A percentile compares a stretch with the other conserved stretches of the same genome.
These are phyloP conservation scores for Rotaria socialis DNA, from an alignment of 2,888 invertebrate genomes.

Conservation along the genomic window DNA sequence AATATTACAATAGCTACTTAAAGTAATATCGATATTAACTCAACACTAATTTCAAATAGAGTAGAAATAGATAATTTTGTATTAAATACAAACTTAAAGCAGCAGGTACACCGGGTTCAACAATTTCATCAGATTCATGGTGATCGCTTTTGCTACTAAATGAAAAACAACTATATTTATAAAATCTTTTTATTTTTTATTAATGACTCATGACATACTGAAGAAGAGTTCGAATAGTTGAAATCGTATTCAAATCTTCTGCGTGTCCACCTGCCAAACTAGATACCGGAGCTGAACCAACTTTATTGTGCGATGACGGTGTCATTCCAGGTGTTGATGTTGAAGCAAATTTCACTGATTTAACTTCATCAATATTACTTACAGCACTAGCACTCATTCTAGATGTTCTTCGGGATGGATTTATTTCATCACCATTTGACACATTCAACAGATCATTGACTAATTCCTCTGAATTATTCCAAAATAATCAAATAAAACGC, in stretches of 20 bases:
- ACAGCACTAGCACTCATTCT: background rate
- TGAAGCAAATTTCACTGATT: conserved; percentile 11
- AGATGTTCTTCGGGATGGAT: background rate
- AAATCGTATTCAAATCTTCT: background rate
- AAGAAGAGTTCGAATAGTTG: conserved; percentile 17
- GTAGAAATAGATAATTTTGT: too few species aligned
- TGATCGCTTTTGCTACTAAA: background rate
- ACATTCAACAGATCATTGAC: background rate
- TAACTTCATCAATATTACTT: background rate
- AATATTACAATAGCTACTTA: too few species aligned
- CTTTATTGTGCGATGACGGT: background rate
- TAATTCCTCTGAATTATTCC: background rate
- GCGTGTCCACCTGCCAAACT: background rate
- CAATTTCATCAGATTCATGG: conserved; percentile 15
- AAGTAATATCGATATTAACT: too few species aligned
- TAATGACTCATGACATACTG: background rate
- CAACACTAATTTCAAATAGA: too few species aligned
- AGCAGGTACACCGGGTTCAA: background rate
- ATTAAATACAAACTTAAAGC: background rate
- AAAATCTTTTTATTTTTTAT: too few species aligned
- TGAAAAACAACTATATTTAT: background rate
- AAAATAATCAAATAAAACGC: background rate
- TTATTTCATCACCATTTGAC: background rate
- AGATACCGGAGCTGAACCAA: background rate
- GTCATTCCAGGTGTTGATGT: background rate